Base-by-base conservation (phyloP, 2,113 vertebrate species). In the Campylomormyrus numenius region DNA sequence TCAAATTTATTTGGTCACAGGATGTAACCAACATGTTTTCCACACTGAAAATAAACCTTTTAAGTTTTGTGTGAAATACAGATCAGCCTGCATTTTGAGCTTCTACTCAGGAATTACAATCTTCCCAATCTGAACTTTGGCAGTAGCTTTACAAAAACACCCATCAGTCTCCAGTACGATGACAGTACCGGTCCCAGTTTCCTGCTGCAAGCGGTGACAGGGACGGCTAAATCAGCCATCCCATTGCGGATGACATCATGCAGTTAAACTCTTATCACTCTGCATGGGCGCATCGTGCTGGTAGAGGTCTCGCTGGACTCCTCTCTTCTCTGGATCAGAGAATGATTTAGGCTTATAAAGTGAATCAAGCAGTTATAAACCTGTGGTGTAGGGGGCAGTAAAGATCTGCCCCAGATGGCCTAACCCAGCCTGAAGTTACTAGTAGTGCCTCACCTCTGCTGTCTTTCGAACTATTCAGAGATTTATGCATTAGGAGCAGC, bases 401-500 rank as follows among this genome's bases (percentile, higher is more conserved):
- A 27, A 70, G n/a, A 3, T 66, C 62, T 27, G 8, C n/a, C 62
- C n/a, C 62, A 31, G 10, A 31, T 31, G 62, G 10, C 3, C 62
- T 70, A 31, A 70, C n/a, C 62, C 62, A 70, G 27, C 62, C 10
- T 70, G 9, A 70, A 31, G 10, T 70, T 70, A 70, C n/a, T 13
- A 70, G 27, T 27, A 66, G 62, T 27, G 62, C n/a, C 62, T 66
- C 9, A 4, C 62, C 62, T 66, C 62, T 66, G 31, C 27, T 70
- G 62, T 70, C 62, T 70, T 70, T 70, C n/a, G 0, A 31, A 13
- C 88, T 56, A 31, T 21, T 35, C 50, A 35, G 46, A 5, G 77
- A 77, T 52, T 90, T 92, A 85, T 46, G 24, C 77, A 77, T 88
- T 89, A 62, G 83, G 85, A 88, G 87, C 48, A 15, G 50, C 21